Percentiles rank a stretch among this genome's conserved stretches.
These are phyloP conservation scores for Napeogenes sylphis DNA, from an alignment of 2,888 invertebrate genomes.

Conservation along the genomic window DNA sequence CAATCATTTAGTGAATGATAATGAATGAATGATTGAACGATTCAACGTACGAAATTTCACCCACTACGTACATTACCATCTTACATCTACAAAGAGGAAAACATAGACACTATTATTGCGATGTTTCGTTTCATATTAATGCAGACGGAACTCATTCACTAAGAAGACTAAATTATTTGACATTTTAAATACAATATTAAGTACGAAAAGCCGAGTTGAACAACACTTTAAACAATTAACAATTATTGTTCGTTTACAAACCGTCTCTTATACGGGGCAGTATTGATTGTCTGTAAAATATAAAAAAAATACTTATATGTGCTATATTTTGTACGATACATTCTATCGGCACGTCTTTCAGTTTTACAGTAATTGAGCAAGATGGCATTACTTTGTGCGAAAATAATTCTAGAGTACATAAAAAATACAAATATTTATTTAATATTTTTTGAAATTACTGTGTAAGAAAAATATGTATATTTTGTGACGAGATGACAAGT, in stretches of 20 bases:
- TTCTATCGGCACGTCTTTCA: too few species aligned
- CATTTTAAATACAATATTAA: too few species aligned
- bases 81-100: neutral
- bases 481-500: neutral
- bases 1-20: neutral
- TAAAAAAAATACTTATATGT: too few species aligned
- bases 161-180: too few species aligned
- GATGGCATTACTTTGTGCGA: neutral
- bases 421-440: neutral
- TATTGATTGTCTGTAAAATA: too few species aligned
- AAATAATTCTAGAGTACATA: neutral
- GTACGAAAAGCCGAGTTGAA: too few species aligned
- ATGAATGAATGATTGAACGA: neutral
- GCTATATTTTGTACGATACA: neutral
- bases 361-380: slow-evolving; percentile 1
- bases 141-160: too few species aligned
- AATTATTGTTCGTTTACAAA: too few species aligned
- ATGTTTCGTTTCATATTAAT: too few species aligned
- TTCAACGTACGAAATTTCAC: neutral
- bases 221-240: too few species aligned
- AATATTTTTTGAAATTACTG: neutral
- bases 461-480: too few species aligned
- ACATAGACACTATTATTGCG: neutral
- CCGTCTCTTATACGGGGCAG: too few species aligned
- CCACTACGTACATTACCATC: neutral